A percentile compares a stretch with the other conserved stretches of the same genome.
These are phyloP conservation scores for Tenualosa thibaudeaui DNA, from an alignment of 2,797 vertebrate species.

Conservation along the genomic window DNA sequence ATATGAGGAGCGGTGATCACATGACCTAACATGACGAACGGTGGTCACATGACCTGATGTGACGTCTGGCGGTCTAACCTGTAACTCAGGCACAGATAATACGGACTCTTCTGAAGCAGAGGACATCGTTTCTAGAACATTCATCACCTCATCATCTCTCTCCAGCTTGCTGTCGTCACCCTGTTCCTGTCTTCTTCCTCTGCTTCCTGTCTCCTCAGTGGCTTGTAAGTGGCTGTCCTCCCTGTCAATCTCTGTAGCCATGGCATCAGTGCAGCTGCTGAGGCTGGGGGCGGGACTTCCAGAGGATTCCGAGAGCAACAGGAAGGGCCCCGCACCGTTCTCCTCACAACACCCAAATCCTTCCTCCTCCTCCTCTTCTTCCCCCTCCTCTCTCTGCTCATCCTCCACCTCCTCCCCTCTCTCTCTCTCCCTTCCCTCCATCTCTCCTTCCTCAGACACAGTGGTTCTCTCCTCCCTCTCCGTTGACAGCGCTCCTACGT, in stretches of 20 bases:
- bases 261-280: slow-evolving; percentile 6
- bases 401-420: neutral
- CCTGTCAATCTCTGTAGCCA: slow-evolving; percentile 14
- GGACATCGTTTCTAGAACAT: slow-evolving; percentile 62
- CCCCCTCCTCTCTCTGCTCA: slow-evolving; percentile 22
- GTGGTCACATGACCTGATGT: neutral
- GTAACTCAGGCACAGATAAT: slow-evolving; percentile 73
- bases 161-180: neutral
- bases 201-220: neutral
- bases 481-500: neutral
- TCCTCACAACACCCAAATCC: slow-evolving; percentile 51
- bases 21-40: neutral
- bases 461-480: neutral
- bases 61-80: slow-evolving; percentile 65
- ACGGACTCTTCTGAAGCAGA: slow-evolving; percentile 77
- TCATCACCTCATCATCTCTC: slow-evolving; percentile 13
- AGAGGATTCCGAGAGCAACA: slow-evolving; percentile 71
- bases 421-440: slow-evolving; percentile 21
- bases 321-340: slow-evolving; percentile 55
- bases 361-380: slow-evolving; percentile 38
- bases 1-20: neutral
- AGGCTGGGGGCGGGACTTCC: slow-evolving; percentile 53
- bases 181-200: neutral
- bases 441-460: neutral
- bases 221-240: neutral